Percentiles rank a stretch among this genome's conserved stretches.
These are phyloP conservation scores for Dipodomys stephensi DNA, from an alignment of 2,113 vertebrate species.

Conservation along the genomic window DNA sequence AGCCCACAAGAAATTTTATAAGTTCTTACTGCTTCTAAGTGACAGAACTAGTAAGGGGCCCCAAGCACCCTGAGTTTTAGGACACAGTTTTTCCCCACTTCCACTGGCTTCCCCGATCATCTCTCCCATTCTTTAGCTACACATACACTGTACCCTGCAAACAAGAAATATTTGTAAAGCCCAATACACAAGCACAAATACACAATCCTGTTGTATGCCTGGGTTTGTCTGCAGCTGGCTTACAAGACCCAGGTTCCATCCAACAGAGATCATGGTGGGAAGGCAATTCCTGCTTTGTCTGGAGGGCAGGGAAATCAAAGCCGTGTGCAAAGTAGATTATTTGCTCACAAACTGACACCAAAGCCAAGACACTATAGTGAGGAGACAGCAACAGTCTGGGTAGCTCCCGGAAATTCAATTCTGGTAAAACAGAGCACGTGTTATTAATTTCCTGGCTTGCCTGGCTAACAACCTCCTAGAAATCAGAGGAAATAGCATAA, in stretches of 20 bases:
- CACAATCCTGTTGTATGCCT: neutral
- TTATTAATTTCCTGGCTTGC: conserved; percentile 64
- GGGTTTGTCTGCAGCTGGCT: neutral
- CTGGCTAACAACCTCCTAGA: conserved; percentile 53
- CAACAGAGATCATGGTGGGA: neutral
- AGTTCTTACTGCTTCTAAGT: neutral
- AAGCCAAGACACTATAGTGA: neutral
- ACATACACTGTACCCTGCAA: neutral
- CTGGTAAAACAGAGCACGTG: conserved; percentile 67
- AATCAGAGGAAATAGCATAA: conserved; percentile 60
- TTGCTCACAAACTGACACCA: conserved; percentile 18
- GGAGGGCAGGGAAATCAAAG: neutral
- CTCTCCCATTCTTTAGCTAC: neutral
- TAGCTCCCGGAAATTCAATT: conserved; percentile 74
- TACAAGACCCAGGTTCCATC: neutral
- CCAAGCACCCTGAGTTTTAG: neutral
- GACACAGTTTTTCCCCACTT: neutral
- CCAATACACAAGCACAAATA: neutral
- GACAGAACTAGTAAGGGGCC: neutral
- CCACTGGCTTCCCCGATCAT: neutral
- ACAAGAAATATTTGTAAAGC: conserved; percentile 18
- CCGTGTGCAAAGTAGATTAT: neutral
- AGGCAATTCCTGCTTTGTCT: neutral
- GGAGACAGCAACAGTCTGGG: neutral
- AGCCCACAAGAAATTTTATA: neutral